Evolutionary conservation across 2,888 invertebrate species (phyloP), one percentile per base, ranked within the genome.

Genomic region (Ferrisia virgata): DNA sequence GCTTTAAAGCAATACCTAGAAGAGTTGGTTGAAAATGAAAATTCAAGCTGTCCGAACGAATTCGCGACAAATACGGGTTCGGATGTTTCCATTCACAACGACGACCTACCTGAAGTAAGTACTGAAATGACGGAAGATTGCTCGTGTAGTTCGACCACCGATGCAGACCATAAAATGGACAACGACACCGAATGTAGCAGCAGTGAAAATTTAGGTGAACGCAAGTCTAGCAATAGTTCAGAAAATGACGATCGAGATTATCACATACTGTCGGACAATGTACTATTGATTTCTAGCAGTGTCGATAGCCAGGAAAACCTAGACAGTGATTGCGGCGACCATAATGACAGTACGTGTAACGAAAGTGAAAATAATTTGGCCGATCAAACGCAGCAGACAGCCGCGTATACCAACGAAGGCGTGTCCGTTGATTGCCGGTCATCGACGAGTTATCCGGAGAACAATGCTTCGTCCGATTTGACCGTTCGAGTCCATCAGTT

Each of bases 1-100:
- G 89, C 89, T 86, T 86, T 90, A 43, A 89, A 87, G 81, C 88
- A 88, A 80, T 89, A 89, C 86, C 87, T 90, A 39, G 88, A 89
- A 8, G 88, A 89, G 84, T 86, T 90, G 25, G 90, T 90, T 81
- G 88, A 89, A 11, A 88, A 89, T 58, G 89, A 89, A 80, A 64
- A 40, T 39, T 39, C 25, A 8, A n/a, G 18, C 8, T 28, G n/a
- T 28, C 15, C 9, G 1, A 18, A 33, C 33, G 58, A 58, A 28
- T 81, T 3, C 15, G n/a, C 25, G 28, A 18, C 53, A 1, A 47
- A 47, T 47, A 53, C 53, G 15, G 43, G 25, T 18, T 47, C 58
- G 11, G 47, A 47, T 33, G 5, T 28, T 25, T 81, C 53, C 1
- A 4, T 31, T 33, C 53, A 40, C 9, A 79, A 28, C 5, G 87